Conservation (phyloP, 2,113 vertebrate genomes). For the Tretioscincus oriximinensis region DNA sequence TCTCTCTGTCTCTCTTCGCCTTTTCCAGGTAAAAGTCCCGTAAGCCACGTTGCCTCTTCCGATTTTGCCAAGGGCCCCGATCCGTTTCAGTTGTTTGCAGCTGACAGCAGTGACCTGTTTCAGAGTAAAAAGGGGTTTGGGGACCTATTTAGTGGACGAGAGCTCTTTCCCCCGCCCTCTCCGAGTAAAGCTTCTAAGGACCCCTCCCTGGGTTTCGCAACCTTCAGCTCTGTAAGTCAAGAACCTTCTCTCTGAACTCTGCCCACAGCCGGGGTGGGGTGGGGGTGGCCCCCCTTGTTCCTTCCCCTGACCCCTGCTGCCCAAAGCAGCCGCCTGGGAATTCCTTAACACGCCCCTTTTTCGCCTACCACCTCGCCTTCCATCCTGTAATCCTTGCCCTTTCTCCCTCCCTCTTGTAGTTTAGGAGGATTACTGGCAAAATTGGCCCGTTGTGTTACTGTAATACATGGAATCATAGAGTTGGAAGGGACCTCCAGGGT, state of each 20-base stretch:
- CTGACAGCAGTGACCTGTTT: conserved; percentile 86
- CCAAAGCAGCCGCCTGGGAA: not conserved
- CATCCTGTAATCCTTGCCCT: not conserved
- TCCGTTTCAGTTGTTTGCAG: conserved; percentile 92
- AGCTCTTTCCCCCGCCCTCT: conserved; percentile 89
- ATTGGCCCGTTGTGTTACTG: too few species aligned
- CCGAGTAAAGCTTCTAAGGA: conserved; percentile 90
- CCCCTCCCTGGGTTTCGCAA: conserved; percentile 86
- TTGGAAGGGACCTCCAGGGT: too few species aligned
- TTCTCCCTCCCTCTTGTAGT: too few species aligned
- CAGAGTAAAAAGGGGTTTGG: conserved; percentile 91
- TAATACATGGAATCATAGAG: too few species aligned
- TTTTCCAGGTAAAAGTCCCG: conserved; percentile 90
- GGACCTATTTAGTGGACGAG: conserved; percentile 98
- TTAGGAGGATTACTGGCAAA: too few species aligned
- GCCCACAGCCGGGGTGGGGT: too few species aligned
- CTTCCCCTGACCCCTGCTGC: conserved; percentile 49
- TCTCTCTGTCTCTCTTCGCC: conserved; percentile 55
- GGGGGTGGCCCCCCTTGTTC: too few species aligned
- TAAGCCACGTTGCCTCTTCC: conserved; percentile 81
- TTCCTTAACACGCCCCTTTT: not conserved
- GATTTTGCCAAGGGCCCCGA: conserved; percentile 87
- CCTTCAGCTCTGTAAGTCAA: conserved; percentile 96
- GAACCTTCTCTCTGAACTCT: conserved; percentile 74
- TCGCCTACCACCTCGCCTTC: not conserved